Percentiles rank a stretch among this genome's conserved stretches.
Evolutionary conservation across 2,797 vertebrate genomes (phyloP).

Genomic region (Oreortyx pictus): DNA sequence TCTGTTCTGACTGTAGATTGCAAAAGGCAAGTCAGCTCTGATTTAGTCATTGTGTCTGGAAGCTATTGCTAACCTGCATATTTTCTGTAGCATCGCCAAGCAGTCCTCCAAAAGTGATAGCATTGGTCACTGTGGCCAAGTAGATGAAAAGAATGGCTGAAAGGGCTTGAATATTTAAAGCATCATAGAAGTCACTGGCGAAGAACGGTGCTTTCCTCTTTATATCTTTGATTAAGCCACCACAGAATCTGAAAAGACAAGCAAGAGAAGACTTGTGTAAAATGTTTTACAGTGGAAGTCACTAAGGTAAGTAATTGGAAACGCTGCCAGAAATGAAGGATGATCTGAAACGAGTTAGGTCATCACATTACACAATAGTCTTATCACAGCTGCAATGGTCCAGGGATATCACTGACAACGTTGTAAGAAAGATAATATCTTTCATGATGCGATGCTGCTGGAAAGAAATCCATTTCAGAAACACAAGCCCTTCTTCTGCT

Average conservation of each 20-base stretch:
- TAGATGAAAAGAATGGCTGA: slow-evolving; percentile 97
- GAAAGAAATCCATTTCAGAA: neutral
- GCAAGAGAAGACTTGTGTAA: neutral
- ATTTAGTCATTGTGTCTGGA: neutral
- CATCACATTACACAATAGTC: neutral
- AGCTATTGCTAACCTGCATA: slow-evolving; percentile 91
- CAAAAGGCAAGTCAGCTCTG: slow-evolving; percentile 25
- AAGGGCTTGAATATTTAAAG: slow-evolving; percentile 92
- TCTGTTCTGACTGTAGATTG: neutral
- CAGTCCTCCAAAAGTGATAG: slow-evolving; percentile 97
- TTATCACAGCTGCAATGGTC: neutral
- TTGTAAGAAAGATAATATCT: neutral
- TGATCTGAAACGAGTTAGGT: neutral
- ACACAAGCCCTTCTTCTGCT: neutral
- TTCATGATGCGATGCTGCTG: neutral
- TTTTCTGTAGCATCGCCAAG: slow-evolving; percentile 97
- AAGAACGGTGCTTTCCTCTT: slow-evolving; percentile 97
- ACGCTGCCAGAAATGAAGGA: neutral
- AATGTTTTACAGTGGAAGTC: neutral
- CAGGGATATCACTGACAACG: neutral
- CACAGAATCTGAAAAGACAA: slow-evolving; percentile 87
- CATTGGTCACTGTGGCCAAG: slow-evolving; percentile 96
- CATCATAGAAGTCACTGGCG: slow-evolving; percentile 94
- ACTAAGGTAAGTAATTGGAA: neutral
- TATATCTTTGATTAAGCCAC: slow-evolving; percentile 94